These are phyloP conservation scores for Sternotherus odoratus DNA, from an alignment of 2,797 vertebrate species.

Conservation along the genomic window DNA sequence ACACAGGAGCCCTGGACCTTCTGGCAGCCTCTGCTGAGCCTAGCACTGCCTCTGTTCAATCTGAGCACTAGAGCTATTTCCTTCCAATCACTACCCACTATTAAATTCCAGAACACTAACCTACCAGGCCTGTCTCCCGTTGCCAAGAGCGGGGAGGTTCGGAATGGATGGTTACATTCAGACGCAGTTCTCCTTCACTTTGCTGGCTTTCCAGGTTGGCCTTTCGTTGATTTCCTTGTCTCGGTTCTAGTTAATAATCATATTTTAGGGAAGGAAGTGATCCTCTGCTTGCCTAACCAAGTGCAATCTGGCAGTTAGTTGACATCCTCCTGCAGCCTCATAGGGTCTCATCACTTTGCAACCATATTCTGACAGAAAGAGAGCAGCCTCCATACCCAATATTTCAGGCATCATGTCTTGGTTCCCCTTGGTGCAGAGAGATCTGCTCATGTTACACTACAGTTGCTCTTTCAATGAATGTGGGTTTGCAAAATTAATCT, in stretches of 20 bases:
- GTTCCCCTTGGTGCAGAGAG: slow-evolving; percentile 34
- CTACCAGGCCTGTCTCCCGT: background rate
- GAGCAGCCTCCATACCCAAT: slow-evolving; percentile 4
- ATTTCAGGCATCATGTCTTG: slow-evolving; percentile 26
- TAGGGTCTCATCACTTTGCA: background rate
- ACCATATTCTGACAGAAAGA: slow-evolving; percentile 35
- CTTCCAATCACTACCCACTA: background rate
- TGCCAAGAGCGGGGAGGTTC: background rate
- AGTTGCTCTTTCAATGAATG: slow-evolving; percentile 4
- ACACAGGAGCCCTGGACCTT: background rate
- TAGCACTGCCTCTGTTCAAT: slow-evolving; percentile 9
- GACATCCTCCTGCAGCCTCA: slow-evolving; percentile 40
- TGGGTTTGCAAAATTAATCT: background rate
- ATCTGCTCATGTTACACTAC: slow-evolving; percentile 33
- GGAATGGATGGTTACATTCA: background rate
- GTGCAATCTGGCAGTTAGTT: slow-evolving; percentile 35
- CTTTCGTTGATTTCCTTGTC: background rate
- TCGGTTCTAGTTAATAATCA: background rate
- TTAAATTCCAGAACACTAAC: background rate
- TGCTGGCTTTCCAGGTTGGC: background rate
- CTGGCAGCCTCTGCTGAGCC: background rate
- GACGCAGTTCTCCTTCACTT: background rate
- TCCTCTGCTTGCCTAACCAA: slow-evolving; percentile 24
- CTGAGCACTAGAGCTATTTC: background rate
- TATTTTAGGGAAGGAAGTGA: slow-evolving; percentile 16